Evolutionary conservation across 2,888 invertebrate genomes (phyloP), one percentile per base, ranked within the genome.

Genomic region (Eulithis prunata): DNA sequence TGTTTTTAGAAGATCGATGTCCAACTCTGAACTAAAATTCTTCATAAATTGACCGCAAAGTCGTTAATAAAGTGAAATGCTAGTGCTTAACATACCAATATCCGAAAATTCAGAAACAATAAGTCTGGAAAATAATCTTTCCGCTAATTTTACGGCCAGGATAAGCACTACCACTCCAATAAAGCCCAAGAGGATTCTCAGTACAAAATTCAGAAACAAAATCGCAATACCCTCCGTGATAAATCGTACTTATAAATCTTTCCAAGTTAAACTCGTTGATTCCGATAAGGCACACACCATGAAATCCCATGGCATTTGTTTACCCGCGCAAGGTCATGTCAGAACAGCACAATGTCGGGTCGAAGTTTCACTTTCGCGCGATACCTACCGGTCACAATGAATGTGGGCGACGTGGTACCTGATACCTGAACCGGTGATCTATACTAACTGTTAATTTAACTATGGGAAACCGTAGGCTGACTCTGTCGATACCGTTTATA

Each of bases 351-450:
- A 88, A 86, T 86, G 82, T 74, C 85, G 79, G 89, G 87, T 89
- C 88, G 86, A 77, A 79, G 77, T 88, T 87, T 90, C 89, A 87
- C 90, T 90, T 89, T 90, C 90, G 71, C 76, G 76, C 73, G 79
- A 83, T 80, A 80, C 80, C 81, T 80, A 67, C 74, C 47, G 52
- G 45, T 45, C 45, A 45, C 45, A 41, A 41, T 52, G 46, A 51
- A 62, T 58, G 66, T 66, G 66, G 62, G 66, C 66, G 66, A 38
- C 10, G 10, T 45, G 53, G 21, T 55, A 45, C 52, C 62, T 62
- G 49, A 4, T 51, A 12, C 1, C 12, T 45, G 12, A 45, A 36
- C 62, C 57, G 51, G 21, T 21, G 21, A 21, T 21, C 13, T 5
- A 49, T 41, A 49, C 14, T 41, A 54, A 49, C 47, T 55, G 21